A percentile compares a stretch with the other conserved stretches of the same genome.
Conservation (phyloP, 2,888 invertebrate genomes). For the Trypoxylon attenuatum region DNA sequence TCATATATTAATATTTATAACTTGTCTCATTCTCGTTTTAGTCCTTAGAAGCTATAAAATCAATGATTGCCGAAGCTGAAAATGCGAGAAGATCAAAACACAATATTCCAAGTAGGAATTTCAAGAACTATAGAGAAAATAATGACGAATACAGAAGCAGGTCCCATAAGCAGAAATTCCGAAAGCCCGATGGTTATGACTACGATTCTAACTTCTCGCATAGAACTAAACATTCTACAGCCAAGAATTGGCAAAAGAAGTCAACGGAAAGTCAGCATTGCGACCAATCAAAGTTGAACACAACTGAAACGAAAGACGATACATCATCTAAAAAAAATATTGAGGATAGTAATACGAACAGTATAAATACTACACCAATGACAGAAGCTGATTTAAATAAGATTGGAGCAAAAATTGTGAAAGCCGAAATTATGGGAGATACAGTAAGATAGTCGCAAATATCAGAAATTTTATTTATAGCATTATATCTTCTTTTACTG, state of each 20-base stretch:
- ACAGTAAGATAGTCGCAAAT: slow-evolving; percentile 69
- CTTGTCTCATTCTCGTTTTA: slow-evolving; percentile 66
- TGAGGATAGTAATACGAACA: slow-evolving; percentile 16
- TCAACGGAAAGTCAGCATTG: slow-evolving; percentile 12
- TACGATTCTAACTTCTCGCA: slow-evolving; percentile 4
- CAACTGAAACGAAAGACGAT: background rate
- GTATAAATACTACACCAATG: slow-evolving; percentile 64
- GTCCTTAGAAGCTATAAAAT: slow-evolving; percentile 76
- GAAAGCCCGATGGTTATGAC: slow-evolving; percentile 58
- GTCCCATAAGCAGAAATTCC: slow-evolving; percentile 40
- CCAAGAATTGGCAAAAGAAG: slow-evolving; percentile 60
- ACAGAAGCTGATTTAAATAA: slow-evolving; percentile 92
- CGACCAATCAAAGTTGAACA: slow-evolving; percentile 7
- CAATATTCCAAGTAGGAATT: background rate
- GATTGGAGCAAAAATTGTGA: slow-evolving; percentile 91
- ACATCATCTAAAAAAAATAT: slow-evolving; percentile 7
- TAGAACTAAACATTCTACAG: slow-evolving; percentile 23
- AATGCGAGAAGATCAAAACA: slow-evolving; percentile 26
- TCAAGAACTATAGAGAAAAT: background rate
- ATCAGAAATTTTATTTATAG: background rate
- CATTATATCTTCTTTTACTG: background rate
- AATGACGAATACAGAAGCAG: background rate
- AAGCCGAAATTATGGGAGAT: slow-evolving; percentile 96
- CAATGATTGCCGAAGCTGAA: slow-evolving; percentile 76
- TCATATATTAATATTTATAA: background rate